Evolutionary conservation across 2,888 invertebrate genomes (phyloP).

Genomic region (Aphodius sticticus): DNA sequence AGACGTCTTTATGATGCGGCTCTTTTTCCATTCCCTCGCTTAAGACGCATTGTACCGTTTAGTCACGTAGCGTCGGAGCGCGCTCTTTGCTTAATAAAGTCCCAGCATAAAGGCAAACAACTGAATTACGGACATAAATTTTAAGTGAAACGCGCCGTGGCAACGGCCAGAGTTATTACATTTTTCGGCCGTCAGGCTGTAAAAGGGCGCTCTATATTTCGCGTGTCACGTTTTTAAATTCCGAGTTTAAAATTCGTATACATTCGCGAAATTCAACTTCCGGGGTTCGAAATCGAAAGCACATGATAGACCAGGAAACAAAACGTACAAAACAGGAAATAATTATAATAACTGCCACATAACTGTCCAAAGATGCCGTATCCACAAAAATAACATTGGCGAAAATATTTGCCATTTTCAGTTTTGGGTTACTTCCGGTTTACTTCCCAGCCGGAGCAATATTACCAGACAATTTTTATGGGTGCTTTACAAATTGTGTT

Average conservation of each 20-base stretch:
- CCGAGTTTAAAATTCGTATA: not conserved
- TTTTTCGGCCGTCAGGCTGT: not conserved
- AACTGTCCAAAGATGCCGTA: too few species aligned
- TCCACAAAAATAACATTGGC: too few species aligned
- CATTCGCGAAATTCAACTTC: too few species aligned
- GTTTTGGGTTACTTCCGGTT: too few species aligned
- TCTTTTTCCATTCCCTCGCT: not conserved
- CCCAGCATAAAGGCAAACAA: not conserved
- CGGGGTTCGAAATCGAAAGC: too few species aligned
- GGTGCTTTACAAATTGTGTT: too few species aligned
- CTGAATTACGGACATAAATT: not conserved
- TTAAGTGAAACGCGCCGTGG: not conserved
- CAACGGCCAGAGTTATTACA: conserved; percentile 4
- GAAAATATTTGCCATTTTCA: too few species aligned
- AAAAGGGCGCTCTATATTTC: not conserved
- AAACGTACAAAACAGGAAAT: too few species aligned
- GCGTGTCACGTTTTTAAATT: not conserved
- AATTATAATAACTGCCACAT: too few species aligned
- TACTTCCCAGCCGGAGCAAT: too few species aligned
- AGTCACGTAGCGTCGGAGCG: not conserved
- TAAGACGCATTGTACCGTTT: not conserved
- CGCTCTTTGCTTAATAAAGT: not conserved
- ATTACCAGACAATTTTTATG: too few species aligned
- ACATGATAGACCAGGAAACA: too few species aligned
- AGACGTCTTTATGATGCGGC: not conserved